Conservation (phyloP, 2,888 invertebrate genomes). For the Drosophila siamana region DNA sequence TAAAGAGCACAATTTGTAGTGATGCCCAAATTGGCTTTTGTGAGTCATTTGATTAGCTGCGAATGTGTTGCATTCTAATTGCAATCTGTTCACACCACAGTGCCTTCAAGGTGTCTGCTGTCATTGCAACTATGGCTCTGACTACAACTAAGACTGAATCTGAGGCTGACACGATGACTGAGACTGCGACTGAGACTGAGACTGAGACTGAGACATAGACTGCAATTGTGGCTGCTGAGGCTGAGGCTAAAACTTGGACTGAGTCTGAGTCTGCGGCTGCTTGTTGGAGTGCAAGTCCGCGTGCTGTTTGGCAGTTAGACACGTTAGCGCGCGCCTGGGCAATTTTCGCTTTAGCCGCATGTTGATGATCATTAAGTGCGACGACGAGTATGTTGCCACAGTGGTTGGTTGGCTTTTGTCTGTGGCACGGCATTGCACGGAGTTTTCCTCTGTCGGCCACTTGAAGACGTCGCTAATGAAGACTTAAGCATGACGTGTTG, state of each 20-base stretch:
- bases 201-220: constrained; percentile 4
- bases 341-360: constrained; percentile 65
- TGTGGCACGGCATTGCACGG: background rate
- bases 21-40: background rate
- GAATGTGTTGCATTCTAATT: background rate
- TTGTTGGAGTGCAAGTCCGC: constrained; percentile 37
- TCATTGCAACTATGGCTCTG: constrained; percentile 36
- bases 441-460: constrained; percentile 39
- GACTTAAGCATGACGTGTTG: constrained; percentile 82
- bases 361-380: constrained; percentile 64
- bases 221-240: background rate
- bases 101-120: constrained; percentile 51
- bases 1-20: background rate
- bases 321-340: constrained; percentile 59
- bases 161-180: too few relatives aligned
- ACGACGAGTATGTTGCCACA: constrained; percentile 39
- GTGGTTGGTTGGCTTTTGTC: constrained; percentile 34
- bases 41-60: background rate
- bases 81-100: constrained; percentile 37
- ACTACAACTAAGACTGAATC: constrained; percentile 1
- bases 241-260: constrained; percentile 11
- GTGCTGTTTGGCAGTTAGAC: constrained; percentile 59
- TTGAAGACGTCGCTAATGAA: constrained; percentile 80
- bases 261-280: constrained; percentile 6
- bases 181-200: constrained; percentile 4